Evolutionary conservation across 2,888 invertebrate genomes (phyloP), one percentile per base, ranked within the genome.

Genomic region (Tuberolachnus salignus): DNA sequence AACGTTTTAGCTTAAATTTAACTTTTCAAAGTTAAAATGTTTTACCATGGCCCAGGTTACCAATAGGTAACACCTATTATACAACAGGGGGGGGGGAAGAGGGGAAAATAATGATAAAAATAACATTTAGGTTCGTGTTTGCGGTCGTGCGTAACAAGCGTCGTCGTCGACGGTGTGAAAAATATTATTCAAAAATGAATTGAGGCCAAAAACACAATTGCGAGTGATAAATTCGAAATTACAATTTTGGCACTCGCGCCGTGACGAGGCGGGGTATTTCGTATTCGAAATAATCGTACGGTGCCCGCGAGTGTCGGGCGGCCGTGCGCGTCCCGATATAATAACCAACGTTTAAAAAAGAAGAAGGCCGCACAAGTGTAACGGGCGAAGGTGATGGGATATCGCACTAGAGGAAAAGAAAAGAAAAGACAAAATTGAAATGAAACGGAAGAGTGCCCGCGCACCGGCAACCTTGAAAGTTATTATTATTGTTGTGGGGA

Each of bases 381-480:
- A 59, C 26, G 57, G 44, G 23, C 57, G 71, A 72, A 72, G 59
- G 59, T 59, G 59, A 72, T 16, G 14, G 44, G 46, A n/a, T 1
- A 19, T 1, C 0, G 23, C 13, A 63, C 3, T n/a, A n/a, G n/a
- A n/a, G n/a, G 42, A 19, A 4, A 53, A n/a, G 26, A 13, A 42
- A 53, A 55, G 44, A 21, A 69, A 55, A 70, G 42, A 11, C 3
- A 13, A 69, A 23, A 53, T 61, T 34, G 42, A 10, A 70, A n/a
- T 19, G 21, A 72, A 34, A 51, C 26, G 14, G 51, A 51, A 26
- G 49, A 57, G 23, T 2, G 55, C 10, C 11, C 46, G 59, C 61
- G 55, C 64, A 34, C 16, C 46, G 46, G 19, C 61, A 49, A 63
- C 72, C 72, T 73, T 73, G 61, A 63, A 34, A 63, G 72, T 63